phyloP scores from a whole-genome alignment of 2,888 invertebrate species.

The Psylliodes chrysocephalus region DNA sequence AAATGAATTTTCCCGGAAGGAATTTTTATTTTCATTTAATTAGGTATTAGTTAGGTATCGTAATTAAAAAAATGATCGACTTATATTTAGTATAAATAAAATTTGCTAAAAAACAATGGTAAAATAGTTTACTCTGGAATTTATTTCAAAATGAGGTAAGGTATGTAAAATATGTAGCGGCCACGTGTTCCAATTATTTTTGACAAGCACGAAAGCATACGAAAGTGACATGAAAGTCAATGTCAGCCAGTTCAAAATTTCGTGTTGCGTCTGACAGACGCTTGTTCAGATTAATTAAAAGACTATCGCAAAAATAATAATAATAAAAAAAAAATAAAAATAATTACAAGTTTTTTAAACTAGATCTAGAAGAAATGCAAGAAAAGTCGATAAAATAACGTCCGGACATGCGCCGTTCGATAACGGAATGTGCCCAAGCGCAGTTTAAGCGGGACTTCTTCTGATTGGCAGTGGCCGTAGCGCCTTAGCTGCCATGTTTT shows the following conservation, averaged over 20 bases:
- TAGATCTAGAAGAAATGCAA: conserved; percentile 7
- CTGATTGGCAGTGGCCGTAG: conserved; percentile 61
- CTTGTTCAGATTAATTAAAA: neutral
- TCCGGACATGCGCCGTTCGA: conserved; percentile 8
- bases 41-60: no score
- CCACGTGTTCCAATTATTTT: conserved; percentile 4
- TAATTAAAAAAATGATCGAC: no score
- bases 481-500: conserved; percentile 78
- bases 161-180: conserved; percentile 3
- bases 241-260: neutral
- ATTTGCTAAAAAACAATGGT: no score
- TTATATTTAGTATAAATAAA: no score
- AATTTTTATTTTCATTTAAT: no score
- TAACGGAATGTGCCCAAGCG: conserved; percentile 47
- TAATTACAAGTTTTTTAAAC: neutral
- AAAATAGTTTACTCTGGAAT: no score
- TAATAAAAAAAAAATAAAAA: no score
- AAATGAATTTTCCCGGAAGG: no score
- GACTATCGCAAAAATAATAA: neutral
- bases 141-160: neutral
- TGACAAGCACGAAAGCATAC: neutral
- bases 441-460: conserved; percentile 57
- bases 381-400: conserved; percentile 26
- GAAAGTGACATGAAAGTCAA: neutral
- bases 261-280: neutral